Base-by-base conservation (phyloP, 2,888 invertebrate species). In the Papilio protenor region DNA sequence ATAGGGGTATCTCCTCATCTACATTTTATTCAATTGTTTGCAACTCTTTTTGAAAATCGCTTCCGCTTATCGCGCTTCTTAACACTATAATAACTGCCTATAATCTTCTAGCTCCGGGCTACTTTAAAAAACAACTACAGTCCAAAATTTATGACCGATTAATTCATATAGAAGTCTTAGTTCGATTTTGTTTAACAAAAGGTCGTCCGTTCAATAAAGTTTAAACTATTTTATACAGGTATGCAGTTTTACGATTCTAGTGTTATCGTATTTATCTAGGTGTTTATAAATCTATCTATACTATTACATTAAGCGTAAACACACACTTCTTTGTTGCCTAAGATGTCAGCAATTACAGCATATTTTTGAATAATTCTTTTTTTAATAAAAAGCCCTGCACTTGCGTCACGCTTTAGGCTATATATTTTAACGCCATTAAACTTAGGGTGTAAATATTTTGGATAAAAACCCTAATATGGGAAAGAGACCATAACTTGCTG, bases 111-210 rank as follows among this genome's bases (percentile, higher is more conserved):
- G 75, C 69, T 55, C 40, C 45, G 40, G 55, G 40, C 47, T n/a
- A n/a, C 12, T 14, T 47, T 47, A 70, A 64, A 66, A 75, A 69
- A 49, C 33, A 75, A 47, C 16, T 10, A 16, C 11, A 21, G 18
- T 12, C 40, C 47, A 47, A 70, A 81, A 79, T 79, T 80, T 81
- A 80, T 79, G 80, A 78, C 76, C 77, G 76, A 69, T 74, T 80
- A 81, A 81, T 84, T 81, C 80, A 80, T 80, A 76, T 81, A 81
- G 79, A 81, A 83, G 81, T 75, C 61, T 74, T 77, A 76, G 27
- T 40, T 40, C 8, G 3, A 66, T 23, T 66, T 5, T 18, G 5
- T 23, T 66, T 14, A 75, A 52, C n/a, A 64, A 66, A 66, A 75
- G 64, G 52, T 66, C 27, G 52, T 6, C 66, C 8, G 52, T 66